A percentile compares a stretch with the other conserved stretches of the same genome.
These are phyloP conservation scores for Hipparchia sbordonii DNA, from an alignment of 2,888 invertebrate genomes.

Conservation along the genomic window DNA sequence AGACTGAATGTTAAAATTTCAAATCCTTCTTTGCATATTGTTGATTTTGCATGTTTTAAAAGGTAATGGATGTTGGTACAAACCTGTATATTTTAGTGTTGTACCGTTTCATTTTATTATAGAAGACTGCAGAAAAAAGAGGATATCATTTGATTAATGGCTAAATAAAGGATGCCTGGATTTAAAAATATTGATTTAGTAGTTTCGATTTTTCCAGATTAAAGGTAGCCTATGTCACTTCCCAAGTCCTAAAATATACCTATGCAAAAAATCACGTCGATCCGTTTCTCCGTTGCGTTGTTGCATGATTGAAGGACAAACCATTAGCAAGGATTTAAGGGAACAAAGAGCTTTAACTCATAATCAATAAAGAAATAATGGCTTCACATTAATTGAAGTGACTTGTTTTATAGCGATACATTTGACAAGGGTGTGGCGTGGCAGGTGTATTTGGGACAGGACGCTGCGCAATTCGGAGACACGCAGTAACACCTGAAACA, in stretches of 20 bases:
- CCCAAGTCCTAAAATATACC: too few species aligned
- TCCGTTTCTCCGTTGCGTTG: too few species aligned
- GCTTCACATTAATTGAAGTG: slow-evolving; percentile 48
- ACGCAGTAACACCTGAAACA: slow-evolving; percentile 6
- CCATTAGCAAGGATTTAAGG: too few species aligned
- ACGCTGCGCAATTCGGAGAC: slow-evolving; percentile 21
- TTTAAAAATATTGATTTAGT: too few species aligned
- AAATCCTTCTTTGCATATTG: slow-evolving; percentile 15
- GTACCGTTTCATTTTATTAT: neutral
- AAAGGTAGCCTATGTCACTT: too few species aligned
- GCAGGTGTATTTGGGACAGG: slow-evolving; percentile 71
- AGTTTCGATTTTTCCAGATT: too few species aligned
- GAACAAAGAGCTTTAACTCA: too few species aligned
- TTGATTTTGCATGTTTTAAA: slow-evolving; percentile 14
- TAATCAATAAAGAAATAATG: neutral
- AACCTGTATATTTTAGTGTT: neutral
- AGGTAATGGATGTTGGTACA: neutral
- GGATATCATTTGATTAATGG: too few species aligned
- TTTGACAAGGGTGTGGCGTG: slow-evolving; percentile 79
- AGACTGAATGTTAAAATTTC: slow-evolving; percentile 9
- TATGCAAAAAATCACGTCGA: too few species aligned
- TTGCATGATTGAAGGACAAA: too few species aligned
- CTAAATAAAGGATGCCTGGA: too few species aligned
- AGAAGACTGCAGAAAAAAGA: too few species aligned
- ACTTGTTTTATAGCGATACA: slow-evolving; percentile 44